A percentile compares a stretch with the other conserved stretches of the same genome.
Evolutionary conservation across 2,113 vertebrate genomes (phyloP).

Genomic region (Pionites leucogaster): DNA sequence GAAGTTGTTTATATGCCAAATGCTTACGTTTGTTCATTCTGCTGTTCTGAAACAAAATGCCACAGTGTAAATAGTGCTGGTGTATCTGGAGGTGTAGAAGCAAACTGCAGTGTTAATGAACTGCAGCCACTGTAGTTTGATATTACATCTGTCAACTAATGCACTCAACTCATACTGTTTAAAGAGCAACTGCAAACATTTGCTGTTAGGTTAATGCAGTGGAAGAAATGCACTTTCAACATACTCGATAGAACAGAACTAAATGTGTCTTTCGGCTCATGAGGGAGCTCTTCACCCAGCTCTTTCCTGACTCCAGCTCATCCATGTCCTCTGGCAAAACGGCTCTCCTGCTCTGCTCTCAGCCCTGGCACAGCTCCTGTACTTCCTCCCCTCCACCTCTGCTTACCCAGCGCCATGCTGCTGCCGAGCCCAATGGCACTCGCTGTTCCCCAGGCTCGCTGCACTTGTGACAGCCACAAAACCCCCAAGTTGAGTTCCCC

Average conservation of each 20-base stretch:
- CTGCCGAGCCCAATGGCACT: not conserved
- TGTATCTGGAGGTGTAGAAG: not conserved
- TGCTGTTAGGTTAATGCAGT: not conserved
- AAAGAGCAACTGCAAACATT: not conserved
- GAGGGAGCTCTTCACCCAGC: not conserved
- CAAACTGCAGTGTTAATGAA: not conserved
- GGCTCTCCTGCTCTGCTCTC: constrained; percentile 46
- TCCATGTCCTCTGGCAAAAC: not conserved
- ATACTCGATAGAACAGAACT: not conserved
- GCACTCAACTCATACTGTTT: not conserved
- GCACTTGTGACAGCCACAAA: not conserved
- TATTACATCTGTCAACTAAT: not conserved
- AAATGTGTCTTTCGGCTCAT: not conserved
- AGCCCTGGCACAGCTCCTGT: constrained; percentile 16
- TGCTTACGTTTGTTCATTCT: not conserved
- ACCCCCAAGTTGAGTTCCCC: not conserved
- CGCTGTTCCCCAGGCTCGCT: not conserved
- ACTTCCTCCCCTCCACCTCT: constrained; percentile 1
- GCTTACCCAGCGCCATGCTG: not conserved
- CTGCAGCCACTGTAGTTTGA: not conserved
- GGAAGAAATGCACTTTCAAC: not conserved
- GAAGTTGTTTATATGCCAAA: not conserved
- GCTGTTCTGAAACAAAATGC: not conserved
- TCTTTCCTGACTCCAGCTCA: not conserved
- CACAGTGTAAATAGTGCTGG: not conserved